Percentiles rank a stretch among this genome's conserved stretches.
These are phyloP conservation scores for Chelon labrosus DNA, from an alignment of 2,797 vertebrate species.

Conservation along the genomic window DNA sequence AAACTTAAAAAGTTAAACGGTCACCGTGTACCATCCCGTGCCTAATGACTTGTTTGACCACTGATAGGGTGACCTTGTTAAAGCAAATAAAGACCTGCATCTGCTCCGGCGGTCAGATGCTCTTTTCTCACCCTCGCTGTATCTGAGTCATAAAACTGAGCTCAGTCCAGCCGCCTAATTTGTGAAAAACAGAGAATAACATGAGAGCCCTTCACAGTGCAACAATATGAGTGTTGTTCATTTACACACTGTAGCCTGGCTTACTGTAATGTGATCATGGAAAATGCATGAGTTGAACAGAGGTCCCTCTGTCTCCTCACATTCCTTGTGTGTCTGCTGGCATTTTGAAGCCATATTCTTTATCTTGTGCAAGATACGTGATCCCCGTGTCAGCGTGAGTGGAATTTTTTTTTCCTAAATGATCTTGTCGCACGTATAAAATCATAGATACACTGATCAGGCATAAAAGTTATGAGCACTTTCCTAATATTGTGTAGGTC, in stretches of 20 bases:
- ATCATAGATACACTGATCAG: background rate
- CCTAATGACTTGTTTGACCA: constrained; percentile 6
- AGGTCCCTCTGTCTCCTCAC: constrained; percentile 65
- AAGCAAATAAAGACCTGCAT: background rate
- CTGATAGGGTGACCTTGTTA: constrained; percentile 46
- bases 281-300: constrained; percentile 70
- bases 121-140: constrained; percentile 38
- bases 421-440: background rate
- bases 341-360: constrained; percentile 40
- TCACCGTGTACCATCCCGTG: background rate
- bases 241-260: constrained; percentile 34
- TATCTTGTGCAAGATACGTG: constrained; percentile 22
- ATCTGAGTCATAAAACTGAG: background rate
- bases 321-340: constrained; percentile 54
- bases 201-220: constrained; percentile 23
- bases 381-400: constrained; percentile 9
- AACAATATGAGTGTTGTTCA: constrained; percentile 63
- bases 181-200: constrained; percentile 35
- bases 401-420: background rate
- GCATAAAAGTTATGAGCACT: too few relatives aligned
- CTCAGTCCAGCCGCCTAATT: constrained; percentile 13
- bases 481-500: too few relatives aligned
- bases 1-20: background rate
- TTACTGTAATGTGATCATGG: constrained; percentile 69
- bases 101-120: constrained; percentile 33